Percentiles rank a stretch among this genome's conserved stretches.
Evolutionary conservation across 1,140 invertebrate genomes (phyloP).

Genomic region (Lanistes nyassanus): DNA sequence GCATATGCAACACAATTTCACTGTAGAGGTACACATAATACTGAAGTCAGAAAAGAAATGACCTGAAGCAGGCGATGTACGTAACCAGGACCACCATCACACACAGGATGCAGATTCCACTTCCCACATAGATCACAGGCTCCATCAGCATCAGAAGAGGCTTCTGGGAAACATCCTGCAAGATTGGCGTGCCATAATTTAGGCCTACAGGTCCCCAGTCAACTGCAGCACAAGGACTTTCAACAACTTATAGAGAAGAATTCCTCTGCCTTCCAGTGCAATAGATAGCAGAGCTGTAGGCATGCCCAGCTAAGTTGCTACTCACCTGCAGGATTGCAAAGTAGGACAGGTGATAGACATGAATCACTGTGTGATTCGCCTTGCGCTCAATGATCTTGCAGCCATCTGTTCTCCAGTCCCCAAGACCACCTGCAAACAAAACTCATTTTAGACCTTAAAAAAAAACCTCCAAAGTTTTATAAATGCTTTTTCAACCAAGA

Average conservation of each 20-base stretch:
- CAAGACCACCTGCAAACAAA: slow-evolving; percentile 62
- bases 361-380: slow-evolving; percentile 79
- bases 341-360: slow-evolving; percentile 82
- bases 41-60: slow-evolving; percentile 25
- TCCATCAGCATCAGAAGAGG: slow-evolving; percentile 66
- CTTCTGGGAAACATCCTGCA: slow-evolving; percentile 60
- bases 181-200: slow-evolving; percentile 78
- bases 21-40: no score
- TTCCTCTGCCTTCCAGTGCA: no score
- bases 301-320: neutral
- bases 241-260: no score
- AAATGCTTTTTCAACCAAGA: no score
- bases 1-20: no score
- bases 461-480: no score
- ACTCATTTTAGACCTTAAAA: no score
- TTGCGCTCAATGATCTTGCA: slow-evolving; percentile 72
- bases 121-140: slow-evolving; percentile 84
- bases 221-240: no score
- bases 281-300: no score
- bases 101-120: slow-evolving; percentile 79
- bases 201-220: slow-evolving; percentile 62
- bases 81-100: slow-evolving; percentile 80
- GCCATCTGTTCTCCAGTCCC: slow-evolving; percentile 77
- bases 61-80: slow-evolving; percentile 72
- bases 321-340: slow-evolving; percentile 82